phyloP scores from a whole-genome alignment of 1,140 invertebrate genomes.

The Cyclina sinensis region DNA sequence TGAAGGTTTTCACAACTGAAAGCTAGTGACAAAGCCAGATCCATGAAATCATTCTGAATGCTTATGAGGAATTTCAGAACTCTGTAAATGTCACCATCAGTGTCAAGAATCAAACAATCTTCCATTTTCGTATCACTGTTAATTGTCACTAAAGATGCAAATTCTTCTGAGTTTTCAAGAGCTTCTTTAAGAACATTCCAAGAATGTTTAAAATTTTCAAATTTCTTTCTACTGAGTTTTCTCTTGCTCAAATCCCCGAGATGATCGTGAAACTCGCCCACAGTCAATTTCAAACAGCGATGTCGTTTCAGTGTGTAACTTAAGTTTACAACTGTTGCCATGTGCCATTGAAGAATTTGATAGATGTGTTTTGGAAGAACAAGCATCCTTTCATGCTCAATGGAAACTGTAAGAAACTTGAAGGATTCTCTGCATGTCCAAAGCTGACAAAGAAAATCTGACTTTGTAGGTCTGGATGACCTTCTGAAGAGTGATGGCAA shows the following conservation, averaged over 20 bases:
- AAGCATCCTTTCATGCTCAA: not conserved
- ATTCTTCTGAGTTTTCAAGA: not conserved
- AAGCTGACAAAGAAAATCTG: conserved; percentile 6
- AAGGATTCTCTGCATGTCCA: not conserved
- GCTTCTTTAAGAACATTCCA: not conserved
- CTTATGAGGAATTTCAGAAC: conserved; percentile 1
- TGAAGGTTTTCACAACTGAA: conserved; percentile 34
- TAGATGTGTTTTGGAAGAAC: conserved; percentile 17
- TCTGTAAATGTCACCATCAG: conserved; percentile 4
- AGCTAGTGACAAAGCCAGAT: not conserved
- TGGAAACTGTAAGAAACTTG: not conserved
- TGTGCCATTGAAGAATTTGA: conserved; percentile 51
- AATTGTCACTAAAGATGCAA: not conserved
- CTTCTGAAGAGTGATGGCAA: conserved; percentile 25
- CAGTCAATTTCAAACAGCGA: conserved; percentile 39
- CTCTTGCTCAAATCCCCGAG: not conserved
- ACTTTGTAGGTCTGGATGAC: not conserved
- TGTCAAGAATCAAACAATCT: conserved; percentile 37
- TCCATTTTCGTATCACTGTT: conserved; percentile 20
- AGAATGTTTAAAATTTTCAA: conserved; percentile 25
- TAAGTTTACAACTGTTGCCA: conserved; percentile 1
- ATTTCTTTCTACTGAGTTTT: conserved; percentile 8
- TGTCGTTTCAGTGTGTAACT: conserved; percentile 43
- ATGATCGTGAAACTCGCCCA: not conserved
- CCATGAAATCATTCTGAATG: conserved; percentile 52